Evolutionary conservation across 1,140 invertebrate species (phyloP), one percentile per base, ranked within the genome.

Genomic region (Aricia agestis): DNA sequence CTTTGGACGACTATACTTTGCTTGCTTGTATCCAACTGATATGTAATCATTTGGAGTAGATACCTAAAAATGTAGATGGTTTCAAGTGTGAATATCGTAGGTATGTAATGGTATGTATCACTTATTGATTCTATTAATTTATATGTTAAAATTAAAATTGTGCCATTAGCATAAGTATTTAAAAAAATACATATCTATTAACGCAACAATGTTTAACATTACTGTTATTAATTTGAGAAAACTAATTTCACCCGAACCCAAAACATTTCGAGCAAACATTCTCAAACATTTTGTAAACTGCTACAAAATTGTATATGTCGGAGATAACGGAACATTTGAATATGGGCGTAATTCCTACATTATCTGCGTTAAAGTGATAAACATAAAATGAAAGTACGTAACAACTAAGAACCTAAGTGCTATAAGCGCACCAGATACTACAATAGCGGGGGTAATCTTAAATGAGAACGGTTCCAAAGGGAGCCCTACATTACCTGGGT

Each of bases 391-490:
- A 63, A 70, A 70, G 58, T 36, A 45, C 59, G 36, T 31, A 69
- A 69, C 68, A 63, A 69, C 58, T 59, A 63, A 18, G 36, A 32
- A 69, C 41, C n/a, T 36, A 36, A 70, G 59, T 58, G 71, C 66
- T 57, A 70, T 72, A 70, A 72, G 57, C 66, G 69, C 66, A 57
- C 67, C 52, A 73, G 67, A 76, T 76, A 76, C 42, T 65, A 32
- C 59, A 61, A 61, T 68, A 71, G 31, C 42, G 32, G 65, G 45
- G 63, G 67, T 71, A 76, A 74, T 77, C 74, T 68, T 67, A 74
- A 77, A 79, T 77, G 74, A 75, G 67, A 70, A 79, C 69, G 18
- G 52, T 45, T 42, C 75, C 71, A 32, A 73, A 61, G 74, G 74
- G 76, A 75, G 71, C 59, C 58, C 61, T 74, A 69, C 68, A 71